phyloP scores from a whole-genome alignment of 1,140 invertebrate species.

The Zaprionus nigranus region DNA sequence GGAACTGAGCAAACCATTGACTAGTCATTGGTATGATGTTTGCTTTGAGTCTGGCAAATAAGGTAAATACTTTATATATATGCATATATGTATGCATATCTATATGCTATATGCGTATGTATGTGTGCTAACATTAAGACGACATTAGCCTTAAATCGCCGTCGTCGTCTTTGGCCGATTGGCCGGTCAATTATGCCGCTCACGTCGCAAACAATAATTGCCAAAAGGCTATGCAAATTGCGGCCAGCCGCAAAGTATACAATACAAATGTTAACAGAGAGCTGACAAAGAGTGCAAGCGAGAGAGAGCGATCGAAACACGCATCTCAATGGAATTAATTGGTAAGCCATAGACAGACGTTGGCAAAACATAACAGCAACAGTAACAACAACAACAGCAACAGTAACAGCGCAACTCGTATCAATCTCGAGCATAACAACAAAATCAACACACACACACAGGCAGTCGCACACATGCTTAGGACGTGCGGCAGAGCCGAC shows the following conservation, averaged over 20 bases:
- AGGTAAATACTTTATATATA: slow-evolving; percentile 7
- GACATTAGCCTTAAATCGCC: slow-evolving; percentile 1
- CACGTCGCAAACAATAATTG: slow-evolving; percentile 75
- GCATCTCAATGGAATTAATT: slow-evolving; percentile 80
- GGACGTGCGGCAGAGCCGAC: slow-evolving; percentile 39
- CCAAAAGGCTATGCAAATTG: slow-evolving; percentile 75
- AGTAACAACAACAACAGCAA: slow-evolving; percentile 19
- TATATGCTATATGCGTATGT: not conserved
- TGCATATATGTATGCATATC: not conserved
- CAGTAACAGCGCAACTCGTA: slow-evolving; percentile 52
- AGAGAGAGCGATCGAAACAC: slow-evolving; percentile 59
- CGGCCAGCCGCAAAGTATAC: slow-evolving; percentile 67
- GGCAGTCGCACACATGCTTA: slow-evolving; percentile 27
- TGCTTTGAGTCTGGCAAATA: not conserved
- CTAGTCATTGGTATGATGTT: not conserved
- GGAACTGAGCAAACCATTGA: not conserved
- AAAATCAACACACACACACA: slow-evolving; percentile 35
- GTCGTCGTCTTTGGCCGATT: not conserved
- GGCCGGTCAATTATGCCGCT: slow-evolving; percentile 63
- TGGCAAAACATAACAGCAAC: slow-evolving; percentile 47
- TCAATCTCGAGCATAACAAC: slow-evolving; percentile 69
- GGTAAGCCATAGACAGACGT: slow-evolving; percentile 54
- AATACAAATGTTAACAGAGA: slow-evolving; percentile 59
- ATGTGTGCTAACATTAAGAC: not conserved
- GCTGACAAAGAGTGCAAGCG: slow-evolving; percentile 30